A percentile compares a stretch with the other conserved stretches of the same genome.
phyloP scores from a whole-genome alignment of 2,797 vertebrate species.

The Spatula versicolor region DNA sequence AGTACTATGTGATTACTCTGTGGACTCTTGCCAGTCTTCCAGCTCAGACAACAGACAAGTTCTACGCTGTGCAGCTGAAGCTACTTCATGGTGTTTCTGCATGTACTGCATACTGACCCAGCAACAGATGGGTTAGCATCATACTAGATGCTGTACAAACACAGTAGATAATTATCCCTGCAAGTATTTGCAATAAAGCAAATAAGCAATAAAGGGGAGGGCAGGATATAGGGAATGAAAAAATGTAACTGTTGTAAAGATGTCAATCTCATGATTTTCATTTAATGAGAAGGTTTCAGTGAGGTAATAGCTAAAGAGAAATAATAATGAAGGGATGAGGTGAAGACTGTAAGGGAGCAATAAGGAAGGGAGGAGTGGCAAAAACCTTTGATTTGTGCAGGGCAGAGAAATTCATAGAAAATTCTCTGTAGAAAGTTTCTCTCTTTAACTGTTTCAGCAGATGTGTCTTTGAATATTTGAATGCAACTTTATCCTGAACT shows the following conservation, averaged over 20 bases:
- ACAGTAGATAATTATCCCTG: background rate
- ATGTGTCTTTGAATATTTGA: background rate
- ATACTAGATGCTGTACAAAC: background rate
- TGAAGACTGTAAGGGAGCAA: background rate
- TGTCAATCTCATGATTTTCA: background rate
- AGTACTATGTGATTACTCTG: conserved; percentile 23
- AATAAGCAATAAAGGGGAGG: background rate
- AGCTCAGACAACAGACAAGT: conserved; percentile 32
- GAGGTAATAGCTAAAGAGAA: background rate
- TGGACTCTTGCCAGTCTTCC: conserved; percentile 40
- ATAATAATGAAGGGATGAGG: background rate
- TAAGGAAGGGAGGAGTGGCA: background rate
- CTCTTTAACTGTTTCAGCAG: background rate
- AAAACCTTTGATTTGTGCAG: background rate
- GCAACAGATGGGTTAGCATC: background rate
- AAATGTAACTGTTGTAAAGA: background rate
- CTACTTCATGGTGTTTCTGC: background rate
- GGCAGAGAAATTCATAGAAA: background rate
- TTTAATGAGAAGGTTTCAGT: background rate
- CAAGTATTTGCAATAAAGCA: background rate
- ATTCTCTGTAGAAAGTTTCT: background rate
- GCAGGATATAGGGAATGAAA: background rate
- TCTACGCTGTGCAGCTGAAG: background rate
- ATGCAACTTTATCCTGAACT: background rate
- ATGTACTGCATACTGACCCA: background rate